A percentile compares a stretch with the other conserved stretches of the same genome.
Evolutionary conservation across 2,888 invertebrate genomes (phyloP).

Genomic region (Carpatolechia fugitivella): DNA sequence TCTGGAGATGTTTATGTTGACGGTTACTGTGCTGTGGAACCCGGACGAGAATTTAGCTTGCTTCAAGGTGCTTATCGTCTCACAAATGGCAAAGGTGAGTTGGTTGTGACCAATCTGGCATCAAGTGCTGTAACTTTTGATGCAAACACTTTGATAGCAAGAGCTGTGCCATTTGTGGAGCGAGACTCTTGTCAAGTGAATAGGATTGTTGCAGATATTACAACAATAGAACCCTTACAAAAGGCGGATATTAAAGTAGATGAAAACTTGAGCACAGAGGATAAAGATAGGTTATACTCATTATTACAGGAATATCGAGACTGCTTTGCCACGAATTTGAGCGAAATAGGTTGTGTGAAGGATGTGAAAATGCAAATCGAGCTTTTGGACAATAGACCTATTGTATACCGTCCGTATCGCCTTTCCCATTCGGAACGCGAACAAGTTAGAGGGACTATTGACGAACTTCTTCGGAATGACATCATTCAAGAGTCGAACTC

Average conservation of each 20-base stretch:
- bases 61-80: conserved; percentile 17
- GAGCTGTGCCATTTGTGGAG: conserved; percentile 15
- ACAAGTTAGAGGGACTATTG: conserved; percentile 21
- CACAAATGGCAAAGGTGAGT: conserved; percentile 12
- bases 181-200: conserved; percentile 11
- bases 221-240: conserved; percentile 10
- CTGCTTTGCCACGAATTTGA: conserved; percentile 19
- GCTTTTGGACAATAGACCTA: conserved; percentile 21
- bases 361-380: conserved; percentile 23
- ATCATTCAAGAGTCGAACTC: conserved; percentile 27
- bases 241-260: conserved; percentile 19
- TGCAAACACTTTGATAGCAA: conserved; percentile 11
- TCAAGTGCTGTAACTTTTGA: conserved; percentile 8
- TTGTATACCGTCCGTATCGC: conserved; percentile 27
- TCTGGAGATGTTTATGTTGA: conserved; percentile 20
- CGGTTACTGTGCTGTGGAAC: conserved; percentile 18
- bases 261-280: neutral
- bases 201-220: conserved; percentile 7
- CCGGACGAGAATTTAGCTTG: conserved; percentile 17
- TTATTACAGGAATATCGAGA: conserved; percentile 19
- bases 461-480: conserved; percentile 21
- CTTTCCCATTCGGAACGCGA: conserved; percentile 20
- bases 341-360: conserved; percentile 22
- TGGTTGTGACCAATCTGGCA: conserved; percentile 12
- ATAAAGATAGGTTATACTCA: conserved; percentile 8